Evolutionary conservation across 2,113 vertebrate genomes (phyloP).

Genomic region (Perca flavescens): DNA sequence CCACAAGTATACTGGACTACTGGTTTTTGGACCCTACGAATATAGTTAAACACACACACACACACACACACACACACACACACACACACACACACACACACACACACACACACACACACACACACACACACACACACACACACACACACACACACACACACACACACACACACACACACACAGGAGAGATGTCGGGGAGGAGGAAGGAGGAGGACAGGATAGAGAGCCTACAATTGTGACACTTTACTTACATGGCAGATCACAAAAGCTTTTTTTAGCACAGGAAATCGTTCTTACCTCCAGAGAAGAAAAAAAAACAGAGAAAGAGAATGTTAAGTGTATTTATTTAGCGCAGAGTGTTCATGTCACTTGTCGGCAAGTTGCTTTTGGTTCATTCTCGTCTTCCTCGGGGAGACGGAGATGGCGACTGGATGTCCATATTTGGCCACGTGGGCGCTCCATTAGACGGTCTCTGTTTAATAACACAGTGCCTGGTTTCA

Average conservation of each 20-base stretch:
- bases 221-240: conserved; percentile 52
- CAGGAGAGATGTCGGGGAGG: conserved; percentile 30
- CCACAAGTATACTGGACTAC: too few species aligned
- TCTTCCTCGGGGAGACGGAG: conserved; percentile 33
- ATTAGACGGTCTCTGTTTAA: conserved; percentile 71
- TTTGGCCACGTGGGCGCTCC: conserved; percentile 76
- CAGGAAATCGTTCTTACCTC: conserved; percentile 82
- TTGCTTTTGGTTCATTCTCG: conserved; percentile 35
- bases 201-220: conserved; percentile 2
- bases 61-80: conserved; percentile 16
- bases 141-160: not conserved
- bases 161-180: conserved; percentile 22
- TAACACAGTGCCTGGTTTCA: conserved; percentile 69
- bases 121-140: too few species aligned
- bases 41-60: not conserved
- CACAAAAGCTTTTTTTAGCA: conserved; percentile 47
- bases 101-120: too few species aligned
- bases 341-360: conserved; percentile 39
- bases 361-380: conserved; percentile 50
- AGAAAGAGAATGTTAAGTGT: conserved; percentile 43
- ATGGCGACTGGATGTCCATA: conserved; percentile 75
- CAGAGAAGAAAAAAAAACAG: conserved; percentile 54
- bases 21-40: too few species aligned
- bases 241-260: conserved; percentile 76
- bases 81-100: not conserved